These are phyloP conservation scores for Nebria salina DNA, from an alignment of 2,888 invertebrate species.

Conservation along the genomic window DNA sequence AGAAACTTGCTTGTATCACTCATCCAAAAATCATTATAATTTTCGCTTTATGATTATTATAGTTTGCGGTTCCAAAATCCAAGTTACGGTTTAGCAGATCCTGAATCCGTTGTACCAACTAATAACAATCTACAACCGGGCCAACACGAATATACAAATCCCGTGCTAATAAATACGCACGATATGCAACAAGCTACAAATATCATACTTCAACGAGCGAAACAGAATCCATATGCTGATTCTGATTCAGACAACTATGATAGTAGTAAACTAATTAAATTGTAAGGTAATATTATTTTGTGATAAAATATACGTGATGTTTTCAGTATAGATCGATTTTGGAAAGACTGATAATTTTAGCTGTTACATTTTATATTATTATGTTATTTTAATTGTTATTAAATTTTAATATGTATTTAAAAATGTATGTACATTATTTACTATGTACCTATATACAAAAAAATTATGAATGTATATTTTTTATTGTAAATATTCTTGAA, in stretches of 20 bases:
- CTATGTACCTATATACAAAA: not conserved
- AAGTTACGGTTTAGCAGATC: constrained; percentile 53
- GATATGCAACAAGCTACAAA: constrained; percentile 51
- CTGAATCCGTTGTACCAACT: constrained; percentile 49
- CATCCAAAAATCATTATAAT: not conserved
- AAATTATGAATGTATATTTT: not conserved
- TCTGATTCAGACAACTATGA: constrained; percentile 24
- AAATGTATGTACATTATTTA: not conserved
- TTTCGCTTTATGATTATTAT: constrained; percentile 44
- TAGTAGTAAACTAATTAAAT: constrained; percentile 34
- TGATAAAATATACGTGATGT: constrained; percentile 22
- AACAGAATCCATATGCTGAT: constrained; percentile 46
- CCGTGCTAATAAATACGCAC: constrained; percentile 50
- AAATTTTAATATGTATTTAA: not conserved
- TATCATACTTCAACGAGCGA: constrained; percentile 50
- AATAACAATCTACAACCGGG: constrained; percentile 55
- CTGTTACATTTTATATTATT: constrained; percentile 16
- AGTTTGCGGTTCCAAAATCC: constrained; percentile 60
- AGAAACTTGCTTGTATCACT: not conserved
- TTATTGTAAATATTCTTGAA: constrained; percentile 1
- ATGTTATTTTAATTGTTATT: constrained; percentile 8
- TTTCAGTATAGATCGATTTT: constrained; percentile 23
- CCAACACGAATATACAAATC: constrained; percentile 59
- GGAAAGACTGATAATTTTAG: constrained; percentile 30
- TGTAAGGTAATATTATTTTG: constrained; percentile 22